Evolutionary conservation across 2,888 invertebrate genomes (phyloP), one percentile per base, ranked within the genome.

Genomic region (Drosophila setosimentum): DNA sequence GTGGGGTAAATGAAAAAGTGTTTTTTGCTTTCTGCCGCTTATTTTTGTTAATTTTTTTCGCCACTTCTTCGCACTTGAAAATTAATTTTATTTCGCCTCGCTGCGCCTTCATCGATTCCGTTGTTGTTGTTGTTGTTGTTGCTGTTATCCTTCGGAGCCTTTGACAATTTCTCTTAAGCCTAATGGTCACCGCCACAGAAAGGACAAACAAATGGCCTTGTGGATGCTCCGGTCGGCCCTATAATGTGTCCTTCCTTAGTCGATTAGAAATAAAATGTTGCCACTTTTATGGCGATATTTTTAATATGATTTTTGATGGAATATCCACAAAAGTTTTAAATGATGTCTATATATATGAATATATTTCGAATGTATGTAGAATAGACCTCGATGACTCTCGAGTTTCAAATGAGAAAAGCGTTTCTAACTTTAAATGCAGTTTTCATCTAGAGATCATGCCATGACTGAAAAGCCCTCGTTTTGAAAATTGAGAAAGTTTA

Each of bases 81-180:
- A 90, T 87, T 90, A 87, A 88, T 88, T 82, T 88, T 76, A 87
- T 80, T 86, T 89, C 66, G 80, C 76, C 66, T 75, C 71, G 61
- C 68, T 77, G 64, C 75, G 74, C 71, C 80, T 73, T 76, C 73
- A 73, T 65, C 61, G 62, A 49, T 48, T 61, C 42, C 67, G 57
- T 61, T 60, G 49, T 72, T 73, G 65, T 18, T 24, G 16, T 30
- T 10, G 7, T 37, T 40, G n/a, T 60, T 57, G 48, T 67, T 77
- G 65, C 27, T 55, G 27, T 37, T 55, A 55, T 68, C 60, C 72
- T 65, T 57, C 53, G n/a, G 63, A 61, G 61, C 59, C 68, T 82
- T 85, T 83, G 83, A 82, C 87, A 78, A 76, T 75, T 71, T 76
- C 62, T 57, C 49, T 35, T 55, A 71, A 69, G 65, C 71, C 72